A percentile compares a stretch with the other conserved stretches of the same genome.
Evolutionary conservation across 92 coral and sea anemone genomes (phyloP).

Genomic region (Porites rus): DNA sequence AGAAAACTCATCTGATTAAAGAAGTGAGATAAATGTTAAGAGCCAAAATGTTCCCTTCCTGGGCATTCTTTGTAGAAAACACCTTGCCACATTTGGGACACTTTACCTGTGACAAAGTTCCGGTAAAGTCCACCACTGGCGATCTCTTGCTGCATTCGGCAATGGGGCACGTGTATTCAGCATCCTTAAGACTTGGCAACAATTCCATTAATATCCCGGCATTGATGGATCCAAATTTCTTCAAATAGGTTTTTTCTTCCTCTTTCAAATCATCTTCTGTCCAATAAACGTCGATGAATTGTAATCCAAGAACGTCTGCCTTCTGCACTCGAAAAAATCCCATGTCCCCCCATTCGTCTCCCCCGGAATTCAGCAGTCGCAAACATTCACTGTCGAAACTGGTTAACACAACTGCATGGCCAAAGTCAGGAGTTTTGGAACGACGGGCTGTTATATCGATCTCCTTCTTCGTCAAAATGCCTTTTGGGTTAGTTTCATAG

Average conservation of each 20-base stretch:
- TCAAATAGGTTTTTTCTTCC: too few relatives aligned
- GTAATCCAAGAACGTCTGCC: not conserved
- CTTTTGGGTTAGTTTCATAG: not conserved
- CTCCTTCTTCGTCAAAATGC: slow-evolving; percentile 14
- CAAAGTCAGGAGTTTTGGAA: not conserved
- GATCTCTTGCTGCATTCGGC: too few relatives aligned
- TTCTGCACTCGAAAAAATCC: slow-evolving; percentile 3
- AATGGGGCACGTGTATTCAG: slow-evolving; percentile 22
- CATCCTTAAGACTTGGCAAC: not conserved
- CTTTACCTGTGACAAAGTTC: not conserved
- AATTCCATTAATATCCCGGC: too few relatives aligned
- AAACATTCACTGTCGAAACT: too few relatives aligned
- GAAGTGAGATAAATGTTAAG: slow-evolving; percentile 41
- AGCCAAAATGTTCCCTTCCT: slow-evolving; percentile 39
- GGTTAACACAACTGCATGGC: slow-evolving; percentile 20
- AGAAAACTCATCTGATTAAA: too few relatives aligned
- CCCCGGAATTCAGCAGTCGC: too few relatives aligned
- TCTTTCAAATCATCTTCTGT: too few relatives aligned
- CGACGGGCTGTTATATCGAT: not conserved
- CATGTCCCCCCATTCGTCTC: not conserved
- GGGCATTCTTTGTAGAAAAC: slow-evolving; percentile 20
- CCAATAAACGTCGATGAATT: too few relatives aligned
- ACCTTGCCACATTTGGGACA: slow-evolving; percentile 27
- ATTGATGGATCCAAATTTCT: too few relatives aligned
- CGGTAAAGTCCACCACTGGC: slow-evolving; percentile 32